These are phyloP conservation scores for Trichogramma pretiosum DNA, from an alignment of 1,140 invertebrate species.

Conservation along the genomic window DNA sequence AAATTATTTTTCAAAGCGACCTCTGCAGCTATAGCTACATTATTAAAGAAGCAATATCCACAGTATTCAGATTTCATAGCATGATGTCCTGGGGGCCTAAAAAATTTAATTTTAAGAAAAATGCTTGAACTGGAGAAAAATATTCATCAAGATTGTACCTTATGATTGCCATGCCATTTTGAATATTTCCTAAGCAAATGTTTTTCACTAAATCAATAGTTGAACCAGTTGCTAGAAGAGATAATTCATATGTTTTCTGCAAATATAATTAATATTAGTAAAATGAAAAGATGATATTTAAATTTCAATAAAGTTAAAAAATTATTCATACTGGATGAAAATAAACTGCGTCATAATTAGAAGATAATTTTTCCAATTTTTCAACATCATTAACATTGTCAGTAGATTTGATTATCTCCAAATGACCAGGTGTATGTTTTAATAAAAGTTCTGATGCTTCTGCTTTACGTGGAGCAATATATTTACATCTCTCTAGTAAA, in stretches of 20 bases:
- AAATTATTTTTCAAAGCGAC: constrained; percentile 59
- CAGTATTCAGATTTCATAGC: constrained; percentile 81
- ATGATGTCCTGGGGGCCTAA: constrained; percentile 93
- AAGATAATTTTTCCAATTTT: constrained; percentile 62
- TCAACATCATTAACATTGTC: constrained; percentile 48
- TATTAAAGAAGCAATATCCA: constrained; percentile 96
- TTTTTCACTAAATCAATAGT: constrained; percentile 71
- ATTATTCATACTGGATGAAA: constrained; percentile 65
- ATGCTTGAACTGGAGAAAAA: constrained; percentile 6
- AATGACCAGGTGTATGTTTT: constrained; percentile 56
- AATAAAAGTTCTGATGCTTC: constrained; percentile 62
- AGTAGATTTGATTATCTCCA: constrained; percentile 59
- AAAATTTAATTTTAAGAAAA: constrained; percentile 22
- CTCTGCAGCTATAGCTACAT: constrained; percentile 85
- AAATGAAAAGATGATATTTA: constrained; percentile 1
- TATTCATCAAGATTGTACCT: constrained; percentile 36
- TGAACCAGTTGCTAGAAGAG: constrained; percentile 68
- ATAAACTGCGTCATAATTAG: constrained; percentile 77
- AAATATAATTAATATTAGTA: constrained; percentile 29
- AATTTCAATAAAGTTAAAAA: constrained; percentile 4
- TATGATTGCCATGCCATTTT: constrained; percentile 78
- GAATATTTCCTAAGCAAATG: constrained; percentile 58
- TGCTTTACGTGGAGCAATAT: constrained; percentile 51
- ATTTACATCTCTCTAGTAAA: constrained; percentile 60
- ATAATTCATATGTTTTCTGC: constrained; percentile 70